Evolutionary conservation across 2,797 vertebrate species (phyloP), one percentile per base, ranked within the genome.

Genomic region (Chaetodon trifasciatus): DNA sequence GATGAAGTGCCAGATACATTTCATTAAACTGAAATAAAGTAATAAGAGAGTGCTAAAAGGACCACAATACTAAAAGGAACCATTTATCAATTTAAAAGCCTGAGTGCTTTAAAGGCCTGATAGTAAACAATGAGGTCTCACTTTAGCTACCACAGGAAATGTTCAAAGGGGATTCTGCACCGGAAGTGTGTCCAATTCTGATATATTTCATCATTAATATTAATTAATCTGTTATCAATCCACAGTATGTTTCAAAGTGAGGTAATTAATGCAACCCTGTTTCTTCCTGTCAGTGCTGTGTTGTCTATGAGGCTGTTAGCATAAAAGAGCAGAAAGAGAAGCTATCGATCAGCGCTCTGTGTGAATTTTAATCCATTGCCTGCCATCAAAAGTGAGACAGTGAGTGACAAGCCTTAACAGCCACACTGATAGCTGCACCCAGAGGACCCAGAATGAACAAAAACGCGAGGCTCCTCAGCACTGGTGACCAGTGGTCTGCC

Each of bases 1-100:
- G 92, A 95, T 92, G 91, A 93, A 91, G 89, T 93, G 88, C 85
- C 85, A 89, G 91, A 93, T 89, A 91, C 93, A 95, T 94, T 95
- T 95, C 94, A 94, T 94, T 95, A 93, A 92, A 93, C 91, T 89
- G 89, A 91, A 91, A 91, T 94, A 89, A 94, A 92, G 83, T 88
- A 92, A 91, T 92, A 94, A 86, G 85, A 77, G 76, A 82, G 83
- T 44, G 88, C 90, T 91, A 86, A 92, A 87, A 91, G 89, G 84
- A 93, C 88, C 81, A 86, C 84, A 83, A 81, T 47, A 42, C 81
- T 90, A 88, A 90, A 89, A 88, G 74, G 81, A 84, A 73, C 76
- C 85, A 91, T 94, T 90, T 90, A 91, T 93, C 91, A 93, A 67
- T 90, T 86, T 88, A 87, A 91, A 85, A 90, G 82, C 84, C 81